Evolutionary conservation across 2,797 vertebrate genomes (phyloP).

Genomic region (Pseudopleuronectes americanus): DNA sequence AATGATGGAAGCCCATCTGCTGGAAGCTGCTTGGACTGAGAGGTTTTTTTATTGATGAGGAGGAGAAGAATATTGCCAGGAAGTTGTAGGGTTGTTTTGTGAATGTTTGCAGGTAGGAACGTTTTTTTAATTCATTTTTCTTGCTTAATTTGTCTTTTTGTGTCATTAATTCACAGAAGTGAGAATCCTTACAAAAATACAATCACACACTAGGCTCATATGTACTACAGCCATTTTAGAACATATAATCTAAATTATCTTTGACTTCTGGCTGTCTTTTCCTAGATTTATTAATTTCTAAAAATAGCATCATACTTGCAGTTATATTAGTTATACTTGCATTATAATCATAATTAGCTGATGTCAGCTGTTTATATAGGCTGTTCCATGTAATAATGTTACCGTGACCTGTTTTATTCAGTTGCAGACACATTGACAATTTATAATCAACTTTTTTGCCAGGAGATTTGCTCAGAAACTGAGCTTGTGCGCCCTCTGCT

Average conservation of each 20-base stretch:
- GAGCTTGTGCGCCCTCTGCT: constrained; percentile 60
- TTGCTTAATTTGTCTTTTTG: background rate
- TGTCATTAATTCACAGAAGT: background rate
- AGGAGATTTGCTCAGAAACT: background rate
- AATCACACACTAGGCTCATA: background rate
- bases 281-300: background rate
- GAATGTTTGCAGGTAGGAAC: constrained; percentile 61
- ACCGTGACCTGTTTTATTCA: too few relatives aligned
- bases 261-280: background rate
- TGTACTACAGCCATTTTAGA: background rate
- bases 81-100: constrained; percentile 6
- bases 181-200: too few relatives aligned
- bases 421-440: background rate
- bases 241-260: background rate
- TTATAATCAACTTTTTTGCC: background rate
- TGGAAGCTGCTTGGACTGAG: constrained; percentile 30
- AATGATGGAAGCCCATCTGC: constrained; percentile 55
- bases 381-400: too few relatives aligned
- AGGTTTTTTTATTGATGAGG: constrained; percentile 13
- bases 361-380: too few relatives aligned
- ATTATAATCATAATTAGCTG: too few relatives aligned
- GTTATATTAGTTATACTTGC: too few relatives aligned
- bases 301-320: too few relatives aligned
- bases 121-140: constrained; percentile 2
- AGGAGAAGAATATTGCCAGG: constrained; percentile 4